Conservation (phyloP, 2,888 invertebrate species). For the Leuctra nigra region DNA sequence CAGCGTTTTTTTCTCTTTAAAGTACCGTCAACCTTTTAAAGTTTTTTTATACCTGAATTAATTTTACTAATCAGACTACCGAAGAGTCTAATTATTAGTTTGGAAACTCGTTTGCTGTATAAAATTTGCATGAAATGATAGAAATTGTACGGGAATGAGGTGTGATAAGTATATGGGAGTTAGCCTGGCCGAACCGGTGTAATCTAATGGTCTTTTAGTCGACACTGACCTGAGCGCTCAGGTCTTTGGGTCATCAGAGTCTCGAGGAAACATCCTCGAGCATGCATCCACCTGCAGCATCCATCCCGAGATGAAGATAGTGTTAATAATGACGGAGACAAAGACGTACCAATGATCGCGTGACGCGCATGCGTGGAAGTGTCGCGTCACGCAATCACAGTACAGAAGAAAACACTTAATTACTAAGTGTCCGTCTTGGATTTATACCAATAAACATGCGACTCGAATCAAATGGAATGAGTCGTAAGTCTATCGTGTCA, state of each 20-base stretch:
- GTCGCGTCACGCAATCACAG: too few relatives aligned
- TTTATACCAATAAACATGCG: too few relatives aligned
- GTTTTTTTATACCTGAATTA: not conserved
- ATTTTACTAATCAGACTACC: constrained; percentile 1
- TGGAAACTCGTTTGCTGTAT: constrained; percentile 4
- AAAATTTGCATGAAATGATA: not conserved
- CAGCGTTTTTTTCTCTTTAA: not conserved
- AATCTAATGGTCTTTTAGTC: not conserved
- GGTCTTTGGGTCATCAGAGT: constrained; percentile 8
- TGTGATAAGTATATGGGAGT: not conserved
- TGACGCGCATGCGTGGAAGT: too few relatives aligned
- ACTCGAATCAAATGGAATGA: constrained; percentile 1
- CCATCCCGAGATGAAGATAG: too few relatives aligned
- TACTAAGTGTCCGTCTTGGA: too few relatives aligned
- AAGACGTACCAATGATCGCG: too few relatives aligned
- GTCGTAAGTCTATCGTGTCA: constrained; percentile 1
- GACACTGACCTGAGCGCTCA: not conserved
- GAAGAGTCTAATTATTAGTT: constrained; percentile 4
- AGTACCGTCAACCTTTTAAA: not conserved
- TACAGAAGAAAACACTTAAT: too few relatives aligned
- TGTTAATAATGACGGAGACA: too few relatives aligned
- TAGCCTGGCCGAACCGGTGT: not conserved
- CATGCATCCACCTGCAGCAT: constrained; percentile 9
- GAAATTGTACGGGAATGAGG: not conserved
- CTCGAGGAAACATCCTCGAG: not conserved